Evolutionary conservation across 2,888 invertebrate species (phyloP).

Genomic region (Drosophila kanekoi): DNA sequence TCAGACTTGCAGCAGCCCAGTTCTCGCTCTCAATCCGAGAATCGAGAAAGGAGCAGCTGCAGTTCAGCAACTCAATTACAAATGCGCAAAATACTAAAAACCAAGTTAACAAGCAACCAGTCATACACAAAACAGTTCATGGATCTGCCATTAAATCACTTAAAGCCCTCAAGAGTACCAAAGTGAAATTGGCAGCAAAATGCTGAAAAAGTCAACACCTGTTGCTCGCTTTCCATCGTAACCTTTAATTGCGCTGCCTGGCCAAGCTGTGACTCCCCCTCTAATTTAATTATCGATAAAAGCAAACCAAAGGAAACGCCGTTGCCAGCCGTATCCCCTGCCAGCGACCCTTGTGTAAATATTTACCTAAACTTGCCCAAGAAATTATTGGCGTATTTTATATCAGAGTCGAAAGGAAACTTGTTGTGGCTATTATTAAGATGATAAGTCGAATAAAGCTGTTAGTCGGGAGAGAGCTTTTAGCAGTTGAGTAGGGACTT

Average conservation of each 20-base stretch:
- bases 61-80: slow-evolving; percentile 39
- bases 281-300: slow-evolving; percentile 67
- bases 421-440: background rate
- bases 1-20: slow-evolving; percentile 21
- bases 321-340: slow-evolving; percentile 5
- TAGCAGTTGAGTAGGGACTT: background rate
- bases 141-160: slow-evolving; percentile 53
- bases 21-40: slow-evolving; percentile 40
- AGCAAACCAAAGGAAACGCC: slow-evolving; percentile 8
- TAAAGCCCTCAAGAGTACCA: slow-evolving; percentile 37
- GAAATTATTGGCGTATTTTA: slow-evolving; percentile 46
- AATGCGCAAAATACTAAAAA: slow-evolving; percentile 23
- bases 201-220: slow-evolving; percentile 51
- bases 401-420: slow-evolving; percentile 3
- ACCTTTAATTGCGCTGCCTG: slow-evolving; percentile 16
- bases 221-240: slow-evolving; percentile 23
- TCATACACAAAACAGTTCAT: slow-evolving; percentile 9
- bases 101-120: slow-evolving; percentile 24
- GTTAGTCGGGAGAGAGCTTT: background rate
- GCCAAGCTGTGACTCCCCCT: slow-evolving; percentile 9
- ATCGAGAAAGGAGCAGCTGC: slow-evolving; percentile 5
- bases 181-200: slow-evolving; percentile 21
- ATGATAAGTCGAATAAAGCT: background rate
- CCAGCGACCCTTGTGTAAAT: slow-evolving; percentile 10
- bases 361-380: slow-evolving; percentile 52